A percentile compares a stretch with the other conserved stretches of the same genome.
Conservation (phyloP, 2,797 vertebrate species). For the Syncerus caffer region DNA sequence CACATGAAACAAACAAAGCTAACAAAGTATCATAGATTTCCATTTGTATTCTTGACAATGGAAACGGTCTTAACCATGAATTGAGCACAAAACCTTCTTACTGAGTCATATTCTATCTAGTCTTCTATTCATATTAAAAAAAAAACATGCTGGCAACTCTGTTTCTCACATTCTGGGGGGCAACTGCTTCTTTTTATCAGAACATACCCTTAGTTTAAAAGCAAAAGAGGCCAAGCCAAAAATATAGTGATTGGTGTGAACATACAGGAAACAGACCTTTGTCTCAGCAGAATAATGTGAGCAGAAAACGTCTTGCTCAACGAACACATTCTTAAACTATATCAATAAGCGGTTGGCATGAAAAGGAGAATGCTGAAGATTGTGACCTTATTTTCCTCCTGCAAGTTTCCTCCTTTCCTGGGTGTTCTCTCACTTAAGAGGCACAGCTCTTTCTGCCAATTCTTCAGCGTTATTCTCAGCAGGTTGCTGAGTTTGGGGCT, state of each 20-base stretch:
- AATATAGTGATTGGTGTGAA: neutral
- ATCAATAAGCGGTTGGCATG: slow-evolving; percentile 2
- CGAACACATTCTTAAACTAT: neutral
- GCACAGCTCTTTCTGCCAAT: neutral
- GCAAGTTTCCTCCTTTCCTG: neutral
- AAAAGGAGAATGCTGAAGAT: slow-evolving; percentile 1
- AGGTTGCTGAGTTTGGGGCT: neutral
- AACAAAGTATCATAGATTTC: neutral
- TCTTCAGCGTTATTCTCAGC: neutral
- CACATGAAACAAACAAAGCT: slow-evolving; percentile 21
- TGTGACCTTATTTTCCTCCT: slow-evolving; percentile 32
- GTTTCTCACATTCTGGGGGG: neutral
- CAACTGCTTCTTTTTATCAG: slow-evolving; percentile 14
- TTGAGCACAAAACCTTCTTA: neutral
- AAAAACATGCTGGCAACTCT: neutral
- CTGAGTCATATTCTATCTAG: neutral
- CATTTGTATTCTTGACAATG: slow-evolving; percentile 11
- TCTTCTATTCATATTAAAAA: neutral
- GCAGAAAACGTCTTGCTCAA: neutral
- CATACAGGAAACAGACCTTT: neutral
- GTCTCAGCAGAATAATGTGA: neutral
- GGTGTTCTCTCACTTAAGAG: slow-evolving; percentile 2
- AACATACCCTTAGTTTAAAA: neutral
- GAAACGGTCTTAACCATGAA: neutral
- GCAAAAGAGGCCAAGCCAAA: neutral